phyloP scores from a whole-genome alignment of 2,797 vertebrate species.

The Catharus ustulatus region DNA sequence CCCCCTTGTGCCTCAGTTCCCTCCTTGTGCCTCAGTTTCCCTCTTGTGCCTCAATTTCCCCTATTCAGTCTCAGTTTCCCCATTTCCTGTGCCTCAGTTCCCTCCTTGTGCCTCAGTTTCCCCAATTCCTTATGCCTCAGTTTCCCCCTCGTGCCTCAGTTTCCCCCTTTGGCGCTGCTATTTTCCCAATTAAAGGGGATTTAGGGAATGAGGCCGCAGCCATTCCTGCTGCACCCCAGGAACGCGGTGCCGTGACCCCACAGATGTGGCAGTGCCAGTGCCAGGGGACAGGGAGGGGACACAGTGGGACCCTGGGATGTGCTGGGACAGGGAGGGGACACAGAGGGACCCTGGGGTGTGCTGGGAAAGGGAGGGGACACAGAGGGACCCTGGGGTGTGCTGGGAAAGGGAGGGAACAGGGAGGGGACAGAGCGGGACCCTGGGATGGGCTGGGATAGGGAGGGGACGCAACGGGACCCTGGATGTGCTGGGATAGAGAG shows the following conservation, averaged over 20 bases:
- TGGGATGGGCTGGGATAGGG: neutral
- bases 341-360: no score
- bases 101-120: no score
- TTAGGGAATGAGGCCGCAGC: neutral
- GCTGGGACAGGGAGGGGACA: neutral
- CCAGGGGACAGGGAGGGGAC: neutral
- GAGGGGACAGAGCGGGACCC: neutral
- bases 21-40: no score
- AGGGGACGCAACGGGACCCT: neutral
- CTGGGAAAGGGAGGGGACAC: neutral
- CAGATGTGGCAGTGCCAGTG: neutral
- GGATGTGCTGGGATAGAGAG: neutral
- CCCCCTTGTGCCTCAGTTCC: neutral
- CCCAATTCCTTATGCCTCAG: no score
- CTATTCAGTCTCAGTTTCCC: no score
- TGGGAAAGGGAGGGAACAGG: neutral
- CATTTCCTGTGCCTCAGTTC: no score
- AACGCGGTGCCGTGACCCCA: neutral
- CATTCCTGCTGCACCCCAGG: neutral
- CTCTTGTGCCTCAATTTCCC: no score
- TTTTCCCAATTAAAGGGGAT: accelerated
- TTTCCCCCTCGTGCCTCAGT: neutral
- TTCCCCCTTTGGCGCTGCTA: neutral
- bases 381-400: neutral
- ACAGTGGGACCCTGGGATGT: neutral